A percentile compares a stretch with the other conserved stretches of the same genome.
These are phyloP conservation scores for Macrotis lagotis DNA, from an alignment of 2,113 vertebrate species.

Conservation along the genomic window DNA sequence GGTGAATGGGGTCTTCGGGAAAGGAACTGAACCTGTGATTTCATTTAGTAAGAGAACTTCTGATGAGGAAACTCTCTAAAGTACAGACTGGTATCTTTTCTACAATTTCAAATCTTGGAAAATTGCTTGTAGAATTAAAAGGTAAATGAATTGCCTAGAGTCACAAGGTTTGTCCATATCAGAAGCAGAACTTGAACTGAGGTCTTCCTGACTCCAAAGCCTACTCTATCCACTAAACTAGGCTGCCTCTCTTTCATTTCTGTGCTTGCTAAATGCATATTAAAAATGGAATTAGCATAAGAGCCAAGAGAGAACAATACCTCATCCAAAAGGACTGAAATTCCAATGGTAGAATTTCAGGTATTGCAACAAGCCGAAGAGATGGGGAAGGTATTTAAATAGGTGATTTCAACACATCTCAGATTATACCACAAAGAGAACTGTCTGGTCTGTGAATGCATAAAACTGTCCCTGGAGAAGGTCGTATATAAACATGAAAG, in stretches of 20 bases:
- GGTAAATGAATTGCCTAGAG: not conserved
- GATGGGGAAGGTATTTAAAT: not conserved
- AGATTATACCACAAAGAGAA: not conserved
- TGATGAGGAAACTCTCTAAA: not conserved
- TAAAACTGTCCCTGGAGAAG: not conserved
- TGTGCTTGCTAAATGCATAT: not conserved
- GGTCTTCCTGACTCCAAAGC: not conserved
- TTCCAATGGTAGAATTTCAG: not conserved
- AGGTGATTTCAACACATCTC: not conserved
- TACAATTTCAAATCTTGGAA: not conserved
- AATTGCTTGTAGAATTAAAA: not conserved
- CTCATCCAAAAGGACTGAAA: not conserved
- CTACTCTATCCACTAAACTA: not conserved
- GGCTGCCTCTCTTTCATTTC: not conserved
- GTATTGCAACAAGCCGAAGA: not conserved
- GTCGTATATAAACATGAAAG: not conserved
- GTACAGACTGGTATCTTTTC: not conserved
- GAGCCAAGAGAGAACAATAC: not conserved
- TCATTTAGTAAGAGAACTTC: not conserved
- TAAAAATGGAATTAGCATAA: not conserved
- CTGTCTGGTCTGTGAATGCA: not conserved
- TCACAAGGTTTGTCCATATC: not conserved
- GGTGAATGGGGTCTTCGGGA: not conserved
- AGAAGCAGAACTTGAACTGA: not conserved
- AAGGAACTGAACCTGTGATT: not conserved